These are phyloP conservation scores for Trichomycterus rosablanca DNA, from an alignment of 2,113 vertebrate genomes.

Conservation along the genomic window DNA sequence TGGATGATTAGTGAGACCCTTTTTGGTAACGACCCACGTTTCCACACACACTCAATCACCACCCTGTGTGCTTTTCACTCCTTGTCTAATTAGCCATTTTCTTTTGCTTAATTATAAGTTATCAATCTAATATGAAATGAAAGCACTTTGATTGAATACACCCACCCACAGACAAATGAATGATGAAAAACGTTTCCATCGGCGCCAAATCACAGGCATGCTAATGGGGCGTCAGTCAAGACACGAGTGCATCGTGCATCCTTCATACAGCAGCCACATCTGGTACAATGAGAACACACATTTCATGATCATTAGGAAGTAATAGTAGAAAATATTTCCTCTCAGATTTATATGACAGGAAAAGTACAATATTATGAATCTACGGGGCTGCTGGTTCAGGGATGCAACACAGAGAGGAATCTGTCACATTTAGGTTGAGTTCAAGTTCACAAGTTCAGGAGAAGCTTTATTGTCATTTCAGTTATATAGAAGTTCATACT, in stretches of 20 bases:
- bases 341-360: no score
- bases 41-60: conserved; percentile 28
- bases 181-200: no score
- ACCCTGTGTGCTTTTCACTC: conserved; percentile 8
- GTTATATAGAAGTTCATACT: no score
- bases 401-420: no score
- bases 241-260: conserved; percentile 45
- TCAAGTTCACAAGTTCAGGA: no score
- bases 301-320: background rate
- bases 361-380: no score
- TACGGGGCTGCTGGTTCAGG: no score
- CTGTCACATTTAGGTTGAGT: no score
- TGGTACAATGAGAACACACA: conserved; percentile 1
- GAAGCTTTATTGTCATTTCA: no score
- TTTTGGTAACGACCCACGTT: conserved; percentile 24
- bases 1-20: conserved; percentile 27
- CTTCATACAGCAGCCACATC: background rate
- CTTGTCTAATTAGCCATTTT: conserved; percentile 43
- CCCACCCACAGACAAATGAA: conserved; percentile 21
- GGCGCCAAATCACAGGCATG: no score
- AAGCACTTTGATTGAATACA: conserved; percentile 26
- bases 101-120: conserved; percentile 44
- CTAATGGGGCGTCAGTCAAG: conserved; percentile 50
- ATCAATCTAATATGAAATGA: conserved; percentile 46
- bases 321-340: no score